phyloP scores from a whole-genome alignment of 2,888 invertebrate species.

The Adela reaumurella region DNA sequence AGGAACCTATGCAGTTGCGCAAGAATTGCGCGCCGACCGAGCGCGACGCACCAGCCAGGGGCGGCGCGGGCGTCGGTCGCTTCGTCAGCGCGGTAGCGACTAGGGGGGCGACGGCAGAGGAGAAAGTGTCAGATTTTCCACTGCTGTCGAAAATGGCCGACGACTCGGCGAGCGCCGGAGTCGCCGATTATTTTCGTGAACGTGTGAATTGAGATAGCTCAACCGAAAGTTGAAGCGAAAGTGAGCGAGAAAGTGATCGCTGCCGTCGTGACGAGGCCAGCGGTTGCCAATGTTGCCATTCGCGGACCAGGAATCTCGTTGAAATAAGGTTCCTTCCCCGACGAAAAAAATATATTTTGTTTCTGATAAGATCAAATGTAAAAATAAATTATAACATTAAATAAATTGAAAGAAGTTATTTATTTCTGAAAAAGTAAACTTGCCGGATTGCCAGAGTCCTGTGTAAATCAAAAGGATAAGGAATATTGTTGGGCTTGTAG shows the following conservation, averaged over 20 bases:
- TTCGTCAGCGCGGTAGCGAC: too few relatives aligned
- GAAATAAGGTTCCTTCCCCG: too few relatives aligned
- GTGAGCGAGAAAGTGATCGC: conserved; percentile 34
- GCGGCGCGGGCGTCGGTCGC: neutral
- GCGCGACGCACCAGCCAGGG: conserved; percentile 2
- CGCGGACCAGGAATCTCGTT: too few relatives aligned
- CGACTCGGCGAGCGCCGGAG: neutral
- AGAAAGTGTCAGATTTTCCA: neutral
- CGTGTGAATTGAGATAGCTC: conserved; percentile 39
- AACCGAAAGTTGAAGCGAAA: conserved; percentile 22
- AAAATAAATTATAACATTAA: too few relatives aligned
- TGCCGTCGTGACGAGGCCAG: neutral
- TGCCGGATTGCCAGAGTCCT: too few relatives aligned
- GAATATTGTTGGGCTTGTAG: too few relatives aligned
- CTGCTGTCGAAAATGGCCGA: neutral
- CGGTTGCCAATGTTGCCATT: too few relatives aligned
- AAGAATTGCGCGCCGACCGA: conserved; percentile 32
- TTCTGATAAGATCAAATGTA: too few relatives aligned
- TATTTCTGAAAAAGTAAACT: too few relatives aligned
- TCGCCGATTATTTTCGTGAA: conserved; percentile 45
- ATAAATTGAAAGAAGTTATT: too few relatives aligned
- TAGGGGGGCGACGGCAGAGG: neutral
- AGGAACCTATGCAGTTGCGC: conserved; percentile 38
- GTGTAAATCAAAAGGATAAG: too few relatives aligned
- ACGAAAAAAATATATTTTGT: too few relatives aligned